Evolutionary conservation across 2,113 vertebrate genomes (phyloP), one percentile per base, ranked within the genome.

Genomic region (Asarcornis scutulata): DNA sequence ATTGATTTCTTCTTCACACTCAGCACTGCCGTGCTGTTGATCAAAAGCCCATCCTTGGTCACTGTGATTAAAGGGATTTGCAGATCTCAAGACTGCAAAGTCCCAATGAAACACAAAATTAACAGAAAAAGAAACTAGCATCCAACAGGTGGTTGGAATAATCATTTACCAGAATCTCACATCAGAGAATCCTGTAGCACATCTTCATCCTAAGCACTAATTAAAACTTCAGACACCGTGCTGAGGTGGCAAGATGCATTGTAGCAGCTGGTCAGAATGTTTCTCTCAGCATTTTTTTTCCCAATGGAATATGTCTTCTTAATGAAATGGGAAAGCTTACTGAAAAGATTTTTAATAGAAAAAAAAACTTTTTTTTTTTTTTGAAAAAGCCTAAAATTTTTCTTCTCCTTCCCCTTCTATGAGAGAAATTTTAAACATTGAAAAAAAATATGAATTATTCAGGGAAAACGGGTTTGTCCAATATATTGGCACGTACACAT

Each of bases 121-220:
- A 63, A 32, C 32, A 55, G 46, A 56, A 72, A 48, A 52, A 79
- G 53, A 76, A 74, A 17, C 27, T 15, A 34, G 56, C 17, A 52
- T 58, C 40, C 17, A 58, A 32, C 23, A 67, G 64, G 58, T 44
- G 3, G 21, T 25, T 62, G 76, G 53, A 72, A 48, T n/a, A 72
- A 81, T 71, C 23, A 44, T 42, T 88, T 55, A 44, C 14, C 13
- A 58, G 40, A 32, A 21, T 82, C 78, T 86, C 60, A 44, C 62
- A 89, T n/a, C 48, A n/a, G 75, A 85, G 69, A 67, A 60, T 44
- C 1, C 0, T 0, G 0, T 20, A 69, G 72, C 29, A 7, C n/a
- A 11, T 86, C 56, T 36, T 22, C 40, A 10, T 40, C 62, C 29
- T 69, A 69, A 55, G 48, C 25, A 12, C 60, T 78, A 53, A 86